Conservation (phyloP, 2,888 invertebrate genomes). For the Homarus gammarus region DNA sequence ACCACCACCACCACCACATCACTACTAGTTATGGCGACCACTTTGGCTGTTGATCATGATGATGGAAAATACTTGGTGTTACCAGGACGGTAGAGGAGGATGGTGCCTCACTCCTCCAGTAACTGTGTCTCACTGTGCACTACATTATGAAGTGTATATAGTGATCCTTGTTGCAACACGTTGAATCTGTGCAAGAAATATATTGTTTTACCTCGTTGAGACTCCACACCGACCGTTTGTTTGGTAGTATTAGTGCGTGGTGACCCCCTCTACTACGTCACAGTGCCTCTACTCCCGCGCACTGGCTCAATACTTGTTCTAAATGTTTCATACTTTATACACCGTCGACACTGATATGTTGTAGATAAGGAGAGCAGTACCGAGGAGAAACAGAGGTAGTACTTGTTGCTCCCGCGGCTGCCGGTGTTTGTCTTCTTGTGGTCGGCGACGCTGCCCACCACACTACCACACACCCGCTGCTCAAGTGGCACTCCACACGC, state of each 20-base stretch:
- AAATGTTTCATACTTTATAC: not conserved
- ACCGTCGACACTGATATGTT: too few relatives aligned
- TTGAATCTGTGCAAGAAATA: not conserved
- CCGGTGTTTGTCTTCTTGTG: not conserved
- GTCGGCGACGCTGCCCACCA: not conserved
- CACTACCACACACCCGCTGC: not conserved
- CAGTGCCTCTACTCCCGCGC: not conserved
- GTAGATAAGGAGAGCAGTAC: too few relatives aligned
- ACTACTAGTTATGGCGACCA: slow-evolving; percentile 4
- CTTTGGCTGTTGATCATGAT: not conserved
- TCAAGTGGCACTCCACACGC: not conserved
- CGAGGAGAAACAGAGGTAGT: not conserved
- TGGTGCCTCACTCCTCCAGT: not conserved
- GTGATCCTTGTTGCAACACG: not conserved
- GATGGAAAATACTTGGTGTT: not conserved
- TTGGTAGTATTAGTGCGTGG: not conserved
- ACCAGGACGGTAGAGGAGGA: slow-evolving; percentile 13
- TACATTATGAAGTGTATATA: not conserved
- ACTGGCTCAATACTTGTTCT: slow-evolving; percentile 9
- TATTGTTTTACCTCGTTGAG: not conserved
- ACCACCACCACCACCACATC: slow-evolving; percentile 33
- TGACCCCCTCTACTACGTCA: slow-evolving; percentile 1
- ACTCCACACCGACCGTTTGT: not conserved
- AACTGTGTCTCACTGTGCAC: not conserved
- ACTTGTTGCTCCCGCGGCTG: not conserved